Evolutionary conservation across 2,113 vertebrate species (phyloP).

Genomic region (Hemibagrus wyckioides): DNA sequence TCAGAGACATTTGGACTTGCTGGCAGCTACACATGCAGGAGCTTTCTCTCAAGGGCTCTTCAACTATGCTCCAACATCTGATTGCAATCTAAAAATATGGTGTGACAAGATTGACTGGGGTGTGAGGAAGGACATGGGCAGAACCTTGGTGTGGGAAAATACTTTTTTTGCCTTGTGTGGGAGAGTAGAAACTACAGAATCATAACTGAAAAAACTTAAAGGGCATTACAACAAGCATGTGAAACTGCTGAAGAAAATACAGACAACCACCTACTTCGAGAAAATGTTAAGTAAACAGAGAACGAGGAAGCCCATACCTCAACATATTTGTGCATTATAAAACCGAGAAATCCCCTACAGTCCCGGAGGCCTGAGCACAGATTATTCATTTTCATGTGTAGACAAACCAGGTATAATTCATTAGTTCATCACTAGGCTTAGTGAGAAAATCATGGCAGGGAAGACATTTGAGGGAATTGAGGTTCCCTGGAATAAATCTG

Average conservation of each 20-base stretch:
- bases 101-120: background rate
- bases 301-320: background rate
- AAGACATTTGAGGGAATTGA: background rate
- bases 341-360: background rate
- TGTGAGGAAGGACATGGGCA: background rate
- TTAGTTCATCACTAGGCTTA: background rate
- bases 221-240: background rate
- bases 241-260: background rate
- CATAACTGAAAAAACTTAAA: background rate
- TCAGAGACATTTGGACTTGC: slow-evolving; percentile 22
- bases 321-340: background rate
- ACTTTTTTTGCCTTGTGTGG: background rate
- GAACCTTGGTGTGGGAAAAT: background rate
- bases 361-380: background rate
- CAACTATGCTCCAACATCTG: slow-evolving; percentile 15
- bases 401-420: background rate
- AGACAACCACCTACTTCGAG: background rate
- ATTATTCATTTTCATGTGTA: background rate
- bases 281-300: background rate
- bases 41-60: slow-evolving; percentile 27
- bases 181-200: background rate
- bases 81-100: slow-evolving; percentile 30
- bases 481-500: background rate
- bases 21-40: slow-evolving; percentile 16
- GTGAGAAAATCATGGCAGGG: background rate